Evolutionary conservation across 2,113 vertebrate genomes (phyloP), one percentile per base, ranked within the genome.

Genomic region (Pycnonotus jocosus): DNA sequence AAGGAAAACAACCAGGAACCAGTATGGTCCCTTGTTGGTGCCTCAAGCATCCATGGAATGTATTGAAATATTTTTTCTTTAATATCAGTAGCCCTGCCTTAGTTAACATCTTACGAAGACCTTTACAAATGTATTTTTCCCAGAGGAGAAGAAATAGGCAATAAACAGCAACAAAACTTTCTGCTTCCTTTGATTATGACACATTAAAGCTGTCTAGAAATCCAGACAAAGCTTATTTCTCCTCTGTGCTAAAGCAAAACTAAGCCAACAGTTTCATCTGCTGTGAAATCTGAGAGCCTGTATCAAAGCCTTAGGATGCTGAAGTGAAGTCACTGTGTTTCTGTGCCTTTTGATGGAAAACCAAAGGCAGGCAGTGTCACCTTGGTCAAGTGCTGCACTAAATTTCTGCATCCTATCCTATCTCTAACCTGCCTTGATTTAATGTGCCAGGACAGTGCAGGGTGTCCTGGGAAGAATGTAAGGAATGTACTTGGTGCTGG

Each of bases 41-140:
- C 86, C 83, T 91, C 80, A 83, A 89, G 77, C 77, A 96, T 89
- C 72, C 51, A 71, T 53, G 94, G 80, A 96, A 97, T 62, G 95
- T 33, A 66, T 33, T 84, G 42, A 88, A 88, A 33, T 83, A 50
- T 11, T 57, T 82, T 90, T 83, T 50, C 62, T 87, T 71, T 68
- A 96, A 64, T 53, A 86, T 77, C 83, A 72, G 44, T 50, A 93
- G 72, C 53, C 23, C 38, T 86, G 35, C 66, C 56, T 78, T 86
- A 53, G 77, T 17, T 83, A 93, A 83, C 37, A 78, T 51, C 48
- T 83, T 58, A 66, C 6, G 24, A 92, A 86, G 33, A 96, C 37
- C 51, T 81, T 89, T 24, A 78, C 22, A 60, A 68, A 78, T 7
- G 9, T 40, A 22, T 92, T 94, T 92, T 89, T 74, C 64, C 81